These are phyloP conservation scores for Drosophila glabriapex DNA, from an alignment of 2,888 invertebrate species.

Conservation along the genomic window DNA sequence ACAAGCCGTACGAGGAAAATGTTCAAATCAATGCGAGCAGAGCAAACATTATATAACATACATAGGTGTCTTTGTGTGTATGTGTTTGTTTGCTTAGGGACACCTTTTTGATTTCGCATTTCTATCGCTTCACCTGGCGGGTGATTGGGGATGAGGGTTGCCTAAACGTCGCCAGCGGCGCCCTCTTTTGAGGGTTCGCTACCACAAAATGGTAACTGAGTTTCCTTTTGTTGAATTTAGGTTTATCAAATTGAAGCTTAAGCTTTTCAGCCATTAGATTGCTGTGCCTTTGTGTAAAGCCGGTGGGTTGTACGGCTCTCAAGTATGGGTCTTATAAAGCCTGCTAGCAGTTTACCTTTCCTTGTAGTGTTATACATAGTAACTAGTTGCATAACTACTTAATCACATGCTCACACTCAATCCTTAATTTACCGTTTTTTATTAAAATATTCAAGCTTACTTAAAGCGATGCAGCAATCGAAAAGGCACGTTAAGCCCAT, in stretches of 20 bases:
- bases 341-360: neutral
- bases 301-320: constrained; percentile 12
- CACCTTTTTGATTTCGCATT: constrained; percentile 58
- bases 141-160: neutral
- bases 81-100: constrained; percentile 31
- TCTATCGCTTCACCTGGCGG: constrained; percentile 22
- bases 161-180: constrained; percentile 32
- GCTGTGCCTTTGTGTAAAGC: constrained; percentile 34
- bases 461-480: constrained; percentile 10
- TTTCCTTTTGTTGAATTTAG: constrained; percentile 56
- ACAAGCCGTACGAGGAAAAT: constrained; percentile 51
- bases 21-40: constrained; percentile 63
- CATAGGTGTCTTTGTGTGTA: constrained; percentile 13
- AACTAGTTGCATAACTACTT: neutral
- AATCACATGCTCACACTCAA: constrained; percentile 6
- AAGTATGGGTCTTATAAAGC: neutral
- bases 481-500: constrained; percentile 24
- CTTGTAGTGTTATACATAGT: neutral
- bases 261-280: constrained; percentile 57
- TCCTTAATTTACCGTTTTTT: constrained; percentile 4
- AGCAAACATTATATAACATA: constrained; percentile 29
- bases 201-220: constrained; percentile 32
- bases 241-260: constrained; percentile 74
- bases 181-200: constrained; percentile 53
- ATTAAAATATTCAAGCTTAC: neutral